Evolutionary conservation across 2,888 invertebrate species (phyloP).

Genomic region (Muschampia staudingeri): DNA sequence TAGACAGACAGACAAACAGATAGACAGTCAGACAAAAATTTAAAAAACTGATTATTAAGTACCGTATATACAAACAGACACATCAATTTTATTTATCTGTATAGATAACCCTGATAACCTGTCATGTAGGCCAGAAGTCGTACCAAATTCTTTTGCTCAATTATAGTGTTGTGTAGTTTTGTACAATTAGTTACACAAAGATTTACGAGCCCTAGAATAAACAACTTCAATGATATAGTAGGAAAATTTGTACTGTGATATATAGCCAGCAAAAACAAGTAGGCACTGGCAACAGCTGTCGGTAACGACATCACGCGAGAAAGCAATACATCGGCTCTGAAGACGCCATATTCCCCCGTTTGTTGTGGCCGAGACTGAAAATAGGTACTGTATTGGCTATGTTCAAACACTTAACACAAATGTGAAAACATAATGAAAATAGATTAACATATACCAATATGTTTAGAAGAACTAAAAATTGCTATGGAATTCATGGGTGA

Average conservation of each 20-base stretch:
- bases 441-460: too few relatives aligned
- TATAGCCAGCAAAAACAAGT: constrained; percentile 84
- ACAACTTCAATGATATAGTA: constrained; percentile 80
- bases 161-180: too few relatives aligned
- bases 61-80: too few relatives aligned
- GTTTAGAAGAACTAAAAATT: too few relatives aligned
- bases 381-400: neutral
- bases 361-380: constrained; percentile 66
- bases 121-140: too few relatives aligned
- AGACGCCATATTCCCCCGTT: constrained; percentile 84
- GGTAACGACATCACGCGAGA: constrained; percentile 89
- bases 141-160: too few relatives aligned
- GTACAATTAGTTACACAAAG: neutral
- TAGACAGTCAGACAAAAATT: too few relatives aligned
- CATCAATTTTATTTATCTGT: too few relatives aligned
- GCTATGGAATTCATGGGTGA: too few relatives aligned
- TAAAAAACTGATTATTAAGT: too few relatives aligned
- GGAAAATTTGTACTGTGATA: constrained; percentile 81
- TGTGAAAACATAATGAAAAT: neutral
- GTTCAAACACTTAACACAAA: neutral
- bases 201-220: constrained; percentile 62
- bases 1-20: too few relatives aligned
- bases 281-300: constrained; percentile 84
- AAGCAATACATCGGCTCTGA: constrained; percentile 88
- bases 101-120: too few relatives aligned